Percentiles rank a stretch among this genome's conserved stretches.
These are phyloP conservation scores for Neuroterus valhalla DNA, from an alignment of 1,140 invertebrate genomes.

Conservation along the genomic window DNA sequence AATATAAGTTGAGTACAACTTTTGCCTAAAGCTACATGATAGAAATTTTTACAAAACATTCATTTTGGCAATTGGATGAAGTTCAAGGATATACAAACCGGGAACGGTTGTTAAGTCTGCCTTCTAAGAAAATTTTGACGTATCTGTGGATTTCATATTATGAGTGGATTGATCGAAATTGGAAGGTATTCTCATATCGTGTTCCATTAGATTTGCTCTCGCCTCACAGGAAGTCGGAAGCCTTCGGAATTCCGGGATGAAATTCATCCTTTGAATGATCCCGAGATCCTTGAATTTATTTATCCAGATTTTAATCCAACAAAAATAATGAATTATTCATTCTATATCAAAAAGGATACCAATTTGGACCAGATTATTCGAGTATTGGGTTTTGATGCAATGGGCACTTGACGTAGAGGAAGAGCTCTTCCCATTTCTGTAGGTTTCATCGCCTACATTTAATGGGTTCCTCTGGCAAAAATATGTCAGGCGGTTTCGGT, in stretches of 20 bases:
- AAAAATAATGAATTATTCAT: too few relatives aligned
- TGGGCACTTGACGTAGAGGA: constrained; percentile 1
- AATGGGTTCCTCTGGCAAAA: constrained; percentile 3
- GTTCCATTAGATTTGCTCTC: constrained; percentile 5
- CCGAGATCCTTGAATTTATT: not conserved
- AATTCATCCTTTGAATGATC: not conserved
- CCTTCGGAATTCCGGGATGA: not conserved
- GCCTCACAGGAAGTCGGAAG: constrained; percentile 12
- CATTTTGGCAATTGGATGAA: too few relatives aligned
- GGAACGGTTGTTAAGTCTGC: not conserved
- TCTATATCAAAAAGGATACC: too few relatives aligned
- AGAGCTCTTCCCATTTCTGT: constrained; percentile 10
- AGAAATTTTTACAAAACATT: too few relatives aligned
- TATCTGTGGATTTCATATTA: not conserved
- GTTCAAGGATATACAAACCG: not conserved
- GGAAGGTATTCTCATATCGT: constrained; percentile 8
- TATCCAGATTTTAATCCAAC: too few relatives aligned
- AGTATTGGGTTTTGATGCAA: not conserved
- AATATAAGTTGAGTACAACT: too few relatives aligned
- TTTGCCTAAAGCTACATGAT: too few relatives aligned
- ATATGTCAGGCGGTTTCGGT: constrained; percentile 7
- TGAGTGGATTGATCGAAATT: constrained; percentile 14
- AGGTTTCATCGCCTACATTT: not conserved
- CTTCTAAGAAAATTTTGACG: not conserved
- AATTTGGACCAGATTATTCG: not conserved